These are phyloP conservation scores for Catostomus latipinnis DNA, from an alignment of 2,797 vertebrate genomes.

Conservation along the genomic window DNA sequence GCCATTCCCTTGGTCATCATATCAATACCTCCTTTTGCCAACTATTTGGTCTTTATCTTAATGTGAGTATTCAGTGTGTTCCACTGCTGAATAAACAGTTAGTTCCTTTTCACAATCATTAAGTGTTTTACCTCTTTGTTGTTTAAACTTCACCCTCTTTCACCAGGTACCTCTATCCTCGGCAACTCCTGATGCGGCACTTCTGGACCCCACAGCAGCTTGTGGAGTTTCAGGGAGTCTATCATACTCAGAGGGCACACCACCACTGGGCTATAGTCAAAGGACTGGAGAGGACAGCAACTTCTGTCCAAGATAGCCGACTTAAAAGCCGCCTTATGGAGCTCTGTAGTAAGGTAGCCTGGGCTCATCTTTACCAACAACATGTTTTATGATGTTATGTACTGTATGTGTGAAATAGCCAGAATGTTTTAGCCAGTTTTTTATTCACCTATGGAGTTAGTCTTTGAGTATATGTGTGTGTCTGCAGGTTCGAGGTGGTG, in stretches of 20 bases:
- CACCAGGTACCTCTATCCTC: conserved; percentile 91
- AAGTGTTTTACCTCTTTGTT: not conserved
- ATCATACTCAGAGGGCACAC: conserved; percentile 77
- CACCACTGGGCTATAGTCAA: conserved; percentile 75
- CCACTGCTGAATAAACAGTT: not conserved
- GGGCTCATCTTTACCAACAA: not conserved
- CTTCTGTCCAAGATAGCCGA: conserved; percentile 66
- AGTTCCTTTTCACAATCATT: no score
- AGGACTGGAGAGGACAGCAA: conserved; percentile 66
- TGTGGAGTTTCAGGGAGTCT: conserved; percentile 80
- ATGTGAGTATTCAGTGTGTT: conserved; percentile 84
- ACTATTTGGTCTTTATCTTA: conserved; percentile 90
- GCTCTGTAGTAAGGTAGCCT: conserved; percentile 81
- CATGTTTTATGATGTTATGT: not conserved
- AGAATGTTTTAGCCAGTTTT: no score
- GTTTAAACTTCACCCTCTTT: conserved; percentile 20
- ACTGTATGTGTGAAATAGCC: no score
- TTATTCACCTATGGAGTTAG: not conserved
- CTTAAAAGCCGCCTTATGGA: conserved; percentile 74
- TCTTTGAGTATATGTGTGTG: not conserved
- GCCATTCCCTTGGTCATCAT: conserved; percentile 86
- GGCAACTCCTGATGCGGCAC: conserved; percentile 88
- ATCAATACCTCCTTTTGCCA: conserved; percentile 91
- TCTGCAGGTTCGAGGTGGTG: conserved; percentile 81
- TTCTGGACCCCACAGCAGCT: conserved; percentile 91